Percentiles rank a stretch among this genome's conserved stretches.
Evolutionary conservation across 2,113 vertebrate species (phyloP).

Genomic region (Dipodomys merriami): DNA sequence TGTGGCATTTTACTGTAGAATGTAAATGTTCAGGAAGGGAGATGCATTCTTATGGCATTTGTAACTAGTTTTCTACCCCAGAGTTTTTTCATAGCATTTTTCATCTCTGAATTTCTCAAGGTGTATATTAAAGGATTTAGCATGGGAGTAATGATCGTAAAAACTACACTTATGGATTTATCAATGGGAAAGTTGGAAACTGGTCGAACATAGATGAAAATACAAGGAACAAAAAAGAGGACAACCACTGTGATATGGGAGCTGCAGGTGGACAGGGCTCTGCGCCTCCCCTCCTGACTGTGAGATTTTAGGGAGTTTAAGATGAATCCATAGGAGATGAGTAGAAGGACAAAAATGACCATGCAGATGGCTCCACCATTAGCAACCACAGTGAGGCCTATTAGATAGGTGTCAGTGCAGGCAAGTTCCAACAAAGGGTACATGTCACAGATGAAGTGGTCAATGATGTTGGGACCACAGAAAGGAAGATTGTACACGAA

Average conservation of each 20-base stretch:
- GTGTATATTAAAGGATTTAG: slow-evolving; percentile 67
- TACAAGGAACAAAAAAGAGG: slow-evolving; percentile 70
- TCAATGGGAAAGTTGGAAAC: slow-evolving; percentile 49
- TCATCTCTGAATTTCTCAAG: slow-evolving; percentile 70
- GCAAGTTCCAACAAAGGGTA: slow-evolving; percentile 57
- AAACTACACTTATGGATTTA: slow-evolving; percentile 44
- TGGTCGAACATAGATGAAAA: slow-evolving; percentile 74
- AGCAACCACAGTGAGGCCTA: slow-evolving; percentile 63
- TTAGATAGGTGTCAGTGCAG: slow-evolving; percentile 34
- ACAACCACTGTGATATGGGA: slow-evolving; percentile 71
- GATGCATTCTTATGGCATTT: not conserved
- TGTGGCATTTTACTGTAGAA: too few species aligned
- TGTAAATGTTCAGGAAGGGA: not conserved
- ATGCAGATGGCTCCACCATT: slow-evolving; percentile 55
- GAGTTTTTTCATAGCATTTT: slow-evolving; percentile 48
- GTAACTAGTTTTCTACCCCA: not conserved
- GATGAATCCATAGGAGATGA: slow-evolving; percentile 70
- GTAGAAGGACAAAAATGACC: slow-evolving; percentile 68
- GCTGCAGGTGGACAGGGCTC: slow-evolving; percentile 71
- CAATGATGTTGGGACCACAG: not conserved
- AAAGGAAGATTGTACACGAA: slow-evolving; percentile 57
- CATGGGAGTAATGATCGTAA: slow-evolving; percentile 32
- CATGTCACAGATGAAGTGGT: slow-evolving; percentile 67
- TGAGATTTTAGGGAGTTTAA: slow-evolving; percentile 54
- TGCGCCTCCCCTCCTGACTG: slow-evolving; percentile 49